Evolutionary conservation across 2,888 invertebrate genomes (phyloP), one percentile per base, ranked within the genome.

Genomic region (Nymphalis urticae): DNA sequence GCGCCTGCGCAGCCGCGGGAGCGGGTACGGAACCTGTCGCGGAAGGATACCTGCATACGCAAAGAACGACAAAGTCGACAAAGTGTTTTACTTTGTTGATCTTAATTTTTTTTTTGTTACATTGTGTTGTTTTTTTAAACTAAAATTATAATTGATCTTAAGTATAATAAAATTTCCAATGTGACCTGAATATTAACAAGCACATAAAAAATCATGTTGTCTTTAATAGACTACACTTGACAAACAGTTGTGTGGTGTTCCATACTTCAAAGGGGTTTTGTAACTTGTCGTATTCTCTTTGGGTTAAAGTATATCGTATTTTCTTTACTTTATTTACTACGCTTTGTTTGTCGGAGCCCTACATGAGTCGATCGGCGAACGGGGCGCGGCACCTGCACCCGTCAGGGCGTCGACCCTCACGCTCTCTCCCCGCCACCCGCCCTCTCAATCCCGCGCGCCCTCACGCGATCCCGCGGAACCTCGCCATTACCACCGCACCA

Each of bases 331-430:
- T 42, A 24, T 24, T 24, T 54, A 32, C 10, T 58, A 13, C 19
- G 58, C 42, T 42, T 58, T 58, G 48, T 54, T 42, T 42, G 51
- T 48, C 27, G 24, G 48, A 56, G 32, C 58, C 48, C 51, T 70
- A 51, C 50, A 13, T 13, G 32, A 66, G 73, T 56, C 27, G 72
- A 19, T 60, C 42, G 42, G 66, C 50, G 63, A 54, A 62, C 64
- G 64, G 62, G 53, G 65, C 62, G 70, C 67, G 72, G 72, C 75
- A 74, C 75, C 74, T 74, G 75, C 69, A 60, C 72, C 65, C 48
- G 69, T 58, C 69, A 68, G 71, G 72, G 61, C 72, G 71, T 69
- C 68, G 73, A 72, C 72, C 75, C 72, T 62, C 69, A 53, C 61
- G 61, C 56, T 58, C 47, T 64, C 63, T 47, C 64, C 50, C 48